Conservation (phyloP, 2,797 vertebrate species). For the Jordanella pulchra region DNA sequence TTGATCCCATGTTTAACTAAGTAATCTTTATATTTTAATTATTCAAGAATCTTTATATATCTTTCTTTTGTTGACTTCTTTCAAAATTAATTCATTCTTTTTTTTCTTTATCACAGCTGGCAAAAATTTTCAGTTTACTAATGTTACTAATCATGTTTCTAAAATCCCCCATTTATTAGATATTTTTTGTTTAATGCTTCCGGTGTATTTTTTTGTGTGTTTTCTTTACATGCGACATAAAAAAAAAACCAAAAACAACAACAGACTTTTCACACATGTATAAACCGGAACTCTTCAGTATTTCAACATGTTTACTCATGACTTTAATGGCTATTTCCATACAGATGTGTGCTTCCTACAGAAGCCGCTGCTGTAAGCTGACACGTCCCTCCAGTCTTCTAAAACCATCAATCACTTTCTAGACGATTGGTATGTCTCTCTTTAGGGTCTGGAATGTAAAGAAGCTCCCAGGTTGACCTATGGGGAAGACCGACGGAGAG, state of each 20-base stretch:
- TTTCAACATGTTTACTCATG: constrained; percentile 21
- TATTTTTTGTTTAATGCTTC: not conserved
- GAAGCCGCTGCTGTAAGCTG: constrained; percentile 31
- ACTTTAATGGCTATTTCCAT: constrained; percentile 27
- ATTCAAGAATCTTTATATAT: no score
- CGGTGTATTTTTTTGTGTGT: not conserved
- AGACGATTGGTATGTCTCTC: constrained; percentile 60
- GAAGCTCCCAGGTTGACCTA: constrained; percentile 45
- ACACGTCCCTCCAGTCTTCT: constrained; percentile 38
- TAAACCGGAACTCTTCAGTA: constrained; percentile 20
- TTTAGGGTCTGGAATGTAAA: constrained; percentile 53
- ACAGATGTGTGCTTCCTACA: constrained; percentile 51
- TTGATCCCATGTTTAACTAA: no score
- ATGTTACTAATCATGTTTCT: no score
- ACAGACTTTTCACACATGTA: constrained; percentile 10
- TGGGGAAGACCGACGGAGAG: constrained; percentile 11
- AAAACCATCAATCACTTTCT: constrained; percentile 64
- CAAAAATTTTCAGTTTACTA: no score
- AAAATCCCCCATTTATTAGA: no score
- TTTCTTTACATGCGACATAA: not conserved
- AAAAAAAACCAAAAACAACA: not conserved
- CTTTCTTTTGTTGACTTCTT: no score
- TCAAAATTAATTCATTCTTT: no score
- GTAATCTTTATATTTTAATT: no score
- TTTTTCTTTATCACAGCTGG: no score